Conservation (phyloP, 2,888 invertebrate species). For the Dryomyza anilis region DNA sequence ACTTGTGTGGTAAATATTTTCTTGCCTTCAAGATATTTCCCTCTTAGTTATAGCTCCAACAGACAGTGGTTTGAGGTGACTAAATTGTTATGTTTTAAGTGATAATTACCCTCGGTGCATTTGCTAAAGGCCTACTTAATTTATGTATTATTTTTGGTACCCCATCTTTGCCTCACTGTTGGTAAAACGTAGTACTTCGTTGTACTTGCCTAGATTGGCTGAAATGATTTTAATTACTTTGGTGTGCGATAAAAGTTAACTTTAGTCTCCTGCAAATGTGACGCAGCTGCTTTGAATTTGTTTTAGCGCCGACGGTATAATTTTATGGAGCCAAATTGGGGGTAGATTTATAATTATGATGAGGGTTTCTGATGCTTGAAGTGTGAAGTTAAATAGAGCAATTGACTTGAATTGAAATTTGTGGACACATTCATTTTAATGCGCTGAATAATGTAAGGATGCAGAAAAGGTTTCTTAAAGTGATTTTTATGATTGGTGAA, state of each 20-base stretch:
- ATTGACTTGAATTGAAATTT: constrained; percentile 41
- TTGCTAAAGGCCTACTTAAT: no score
- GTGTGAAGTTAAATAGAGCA: constrained; percentile 39
- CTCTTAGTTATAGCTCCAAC: constrained; percentile 23
- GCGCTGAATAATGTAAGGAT: neutral
- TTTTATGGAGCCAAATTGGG: neutral
- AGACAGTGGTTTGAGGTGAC: constrained; percentile 21
- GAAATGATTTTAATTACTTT: constrained; percentile 54
- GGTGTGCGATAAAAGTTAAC: constrained; percentile 14
- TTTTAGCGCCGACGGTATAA: neutral
- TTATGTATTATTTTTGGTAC: no score
- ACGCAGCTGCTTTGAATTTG: constrained; percentile 9
- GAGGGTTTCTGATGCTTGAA: constrained; percentile 1
- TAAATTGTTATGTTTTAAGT: constrained; percentile 55
- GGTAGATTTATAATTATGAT: neutral
- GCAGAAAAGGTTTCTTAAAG: no score
- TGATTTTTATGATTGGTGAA: no score
- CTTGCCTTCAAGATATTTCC: neutral
- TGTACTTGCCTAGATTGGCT: constrained; percentile 35
- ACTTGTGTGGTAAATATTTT: neutral
- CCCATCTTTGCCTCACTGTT: no score
- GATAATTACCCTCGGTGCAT: constrained; percentile 47
- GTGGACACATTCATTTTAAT: constrained; percentile 37
- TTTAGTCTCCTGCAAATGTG: neutral
- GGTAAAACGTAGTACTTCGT: neutral